These are phyloP conservation scores for Homarus americanus DNA, from an alignment of 1,140 invertebrate genomes.

Conservation along the genomic window DNA sequence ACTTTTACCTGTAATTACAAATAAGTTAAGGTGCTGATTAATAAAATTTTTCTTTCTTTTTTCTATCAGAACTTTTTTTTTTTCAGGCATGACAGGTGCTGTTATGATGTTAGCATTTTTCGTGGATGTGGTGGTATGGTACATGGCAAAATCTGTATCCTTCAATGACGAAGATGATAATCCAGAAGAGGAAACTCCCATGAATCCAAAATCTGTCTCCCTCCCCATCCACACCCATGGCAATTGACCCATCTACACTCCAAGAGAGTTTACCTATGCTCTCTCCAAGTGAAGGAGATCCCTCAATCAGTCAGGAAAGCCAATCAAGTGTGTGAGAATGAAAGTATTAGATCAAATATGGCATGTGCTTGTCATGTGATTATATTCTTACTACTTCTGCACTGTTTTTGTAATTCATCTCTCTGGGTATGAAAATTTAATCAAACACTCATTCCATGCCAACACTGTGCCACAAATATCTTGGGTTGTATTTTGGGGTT, in stretches of 20 bases:
- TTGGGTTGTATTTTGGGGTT: conserved; percentile 1
- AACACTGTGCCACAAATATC: conserved; percentile 14
- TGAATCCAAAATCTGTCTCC: conserved; percentile 24
- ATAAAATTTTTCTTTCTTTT: no score
- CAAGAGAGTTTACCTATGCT: conserved; percentile 32
- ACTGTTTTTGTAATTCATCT: not conserved
- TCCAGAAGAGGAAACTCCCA: conserved; percentile 4
- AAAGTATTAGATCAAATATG: not conserved
- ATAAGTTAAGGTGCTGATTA: no score
- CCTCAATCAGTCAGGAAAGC: conserved; percentile 18
- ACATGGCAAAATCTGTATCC: conserved; percentile 81
- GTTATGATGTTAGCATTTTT: conserved; percentile 90
- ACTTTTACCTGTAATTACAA: no score
- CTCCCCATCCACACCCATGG: conserved; percentile 27
- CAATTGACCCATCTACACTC: conserved; percentile 12
- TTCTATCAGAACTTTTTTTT: not conserved
- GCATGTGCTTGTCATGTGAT: not conserved
- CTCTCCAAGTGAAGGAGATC: conserved; percentile 28
- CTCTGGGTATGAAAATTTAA: conserved; percentile 25
- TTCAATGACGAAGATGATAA: conserved; percentile 44
- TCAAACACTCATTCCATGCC: conserved; percentile 40
- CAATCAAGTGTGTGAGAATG: conserved; percentile 24
- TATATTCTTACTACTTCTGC: not conserved
- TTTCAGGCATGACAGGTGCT: conserved; percentile 86
- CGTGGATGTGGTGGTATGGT: conserved; percentile 90